Conservation (phyloP, 2,113 vertebrate species). For the Rhinogobius similis region DNA sequence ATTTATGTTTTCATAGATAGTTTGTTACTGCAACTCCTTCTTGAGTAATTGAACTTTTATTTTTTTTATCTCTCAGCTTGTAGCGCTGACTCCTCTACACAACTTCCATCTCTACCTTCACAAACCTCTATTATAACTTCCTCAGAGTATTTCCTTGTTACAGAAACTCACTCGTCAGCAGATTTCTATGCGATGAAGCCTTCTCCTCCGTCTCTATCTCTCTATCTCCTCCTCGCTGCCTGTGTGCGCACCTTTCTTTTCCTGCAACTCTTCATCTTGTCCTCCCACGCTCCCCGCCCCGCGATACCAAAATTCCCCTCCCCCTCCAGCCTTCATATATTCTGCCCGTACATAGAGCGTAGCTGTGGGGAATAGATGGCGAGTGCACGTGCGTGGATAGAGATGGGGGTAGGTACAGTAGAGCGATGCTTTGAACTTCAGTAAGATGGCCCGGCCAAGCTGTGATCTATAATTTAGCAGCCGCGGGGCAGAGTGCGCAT, state of each 20-base stretch:
- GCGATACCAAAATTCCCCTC: slow-evolving; percentile 6
- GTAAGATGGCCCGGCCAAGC: slow-evolving; percentile 26
- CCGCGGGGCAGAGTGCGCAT: slow-evolving; percentile 27
- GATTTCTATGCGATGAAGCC: slow-evolving; percentile 17
- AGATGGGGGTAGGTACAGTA: slow-evolving; percentile 2
- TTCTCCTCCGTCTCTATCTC: slow-evolving; percentile 1
- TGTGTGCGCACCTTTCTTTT: slow-evolving; percentile 2
- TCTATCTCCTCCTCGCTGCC: neutral
- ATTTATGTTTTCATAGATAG: too few relatives aligned
- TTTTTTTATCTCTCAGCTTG: neutral
- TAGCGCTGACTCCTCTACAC: neutral
- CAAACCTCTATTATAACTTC: neutral
- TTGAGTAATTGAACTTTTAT: neutral
- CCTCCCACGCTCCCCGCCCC: slow-evolving; percentile 30
- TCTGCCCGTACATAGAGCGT: slow-evolving; percentile 11
- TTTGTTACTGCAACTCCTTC: neutral
- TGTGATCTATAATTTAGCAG: slow-evolving; percentile 65
- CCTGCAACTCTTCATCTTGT: slow-evolving; percentile 32
- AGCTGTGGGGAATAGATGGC: slow-evolving; percentile 11
- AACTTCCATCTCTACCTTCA: neutral
- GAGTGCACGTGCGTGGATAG: neutral
- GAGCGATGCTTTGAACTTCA: slow-evolving; percentile 49
- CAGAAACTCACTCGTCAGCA: slow-evolving; percentile 19
- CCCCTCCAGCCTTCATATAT: neutral
- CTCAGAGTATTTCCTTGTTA: slow-evolving; percentile 6